Evolutionary conservation across 2,888 invertebrate species (phyloP), one percentile per base, ranked within the genome.

Genomic region (Argyra leucocephala): DNA sequence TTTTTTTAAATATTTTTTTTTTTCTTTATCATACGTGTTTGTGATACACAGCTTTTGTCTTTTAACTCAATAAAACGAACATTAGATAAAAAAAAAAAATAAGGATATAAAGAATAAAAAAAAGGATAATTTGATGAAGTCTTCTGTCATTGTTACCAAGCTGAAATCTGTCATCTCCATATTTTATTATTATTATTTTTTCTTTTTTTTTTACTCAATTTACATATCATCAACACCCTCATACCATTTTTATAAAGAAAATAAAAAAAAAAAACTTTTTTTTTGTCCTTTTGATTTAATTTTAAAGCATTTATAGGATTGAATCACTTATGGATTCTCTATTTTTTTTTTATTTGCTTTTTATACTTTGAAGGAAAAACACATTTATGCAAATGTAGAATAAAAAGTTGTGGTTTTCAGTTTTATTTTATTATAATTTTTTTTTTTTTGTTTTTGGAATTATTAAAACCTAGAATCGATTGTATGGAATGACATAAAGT

Each of bases 71-170:
- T 48, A 48, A 48, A 9, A 37, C 12, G 1, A 48, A 3, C 18
- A 18, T 48, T 48, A 48, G 18, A 48, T 18, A n/a, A n/a, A 48
- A n/a, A n/a, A n/a, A n/a, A n/a, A 31, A 6, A 31, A 31, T 31
- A 48, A 48, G 15, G 15, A 48, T 48, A n/a, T 48, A 48, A 48
- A 37, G 15, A 37, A 37, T 10, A 31, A 31, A 48, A 48, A 18
- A 12, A 48, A 48, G 48, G 48, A 48, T 48, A 48, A 48, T 48
- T 48, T 48, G 48, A 48, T 48, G 48, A 48, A 48, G 48, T 15
- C 48, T n/a, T n/a, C n/a, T 48, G 48, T 48, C 48, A 48, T 48
- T 18, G 12, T 48, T 18, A 48, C 1, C 18, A 48, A 48, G n/a
- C n/a, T n/a, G 31, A 48, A 48, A 48, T 48, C 48, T 48, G 48